Conservation (phyloP, 2,113 vertebrate species). For the Rhinopithecus roxellana region DNA sequence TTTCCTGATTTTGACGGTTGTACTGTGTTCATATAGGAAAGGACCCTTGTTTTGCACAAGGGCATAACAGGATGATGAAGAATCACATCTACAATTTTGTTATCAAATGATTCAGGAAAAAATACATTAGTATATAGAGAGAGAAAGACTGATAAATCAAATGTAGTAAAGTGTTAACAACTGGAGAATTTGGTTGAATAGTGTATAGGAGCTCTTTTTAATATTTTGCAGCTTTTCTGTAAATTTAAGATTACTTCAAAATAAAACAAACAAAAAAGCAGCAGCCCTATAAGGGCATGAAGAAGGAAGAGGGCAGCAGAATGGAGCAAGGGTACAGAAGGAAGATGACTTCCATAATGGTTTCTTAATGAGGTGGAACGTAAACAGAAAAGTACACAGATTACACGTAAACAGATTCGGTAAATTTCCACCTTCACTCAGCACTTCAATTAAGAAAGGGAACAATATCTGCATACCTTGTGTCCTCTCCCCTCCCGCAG, state of each 20-base stretch:
- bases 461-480: not conserved
- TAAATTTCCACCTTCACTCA: not conserved
- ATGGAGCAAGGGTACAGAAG: not conserved
- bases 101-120: not conserved
- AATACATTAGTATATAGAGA: not conserved
- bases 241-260: not conserved
- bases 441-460: not conserved
- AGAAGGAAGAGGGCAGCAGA: not conserved
- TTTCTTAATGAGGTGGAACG: not conserved
- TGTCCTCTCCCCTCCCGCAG: not conserved
- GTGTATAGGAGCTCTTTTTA: not conserved
- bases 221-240: not conserved
- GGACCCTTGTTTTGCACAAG: not conserved
- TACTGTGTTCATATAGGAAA: not conserved
- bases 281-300: not conserved
- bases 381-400: not conserved
- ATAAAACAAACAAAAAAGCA: not conserved
- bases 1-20: not conserved
- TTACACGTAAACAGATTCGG: not conserved
- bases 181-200: not conserved
- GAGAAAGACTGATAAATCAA: not conserved
- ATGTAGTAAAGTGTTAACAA: not conserved
- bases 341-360: not conserved
- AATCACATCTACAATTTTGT: too few relatives aligned
- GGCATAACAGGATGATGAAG: not conserved